A percentile compares a stretch with the other conserved stretches of the same genome.
phyloP scores from a whole-genome alignment of 2,113 vertebrate species.

The Sakesphorus luctuosus region DNA sequence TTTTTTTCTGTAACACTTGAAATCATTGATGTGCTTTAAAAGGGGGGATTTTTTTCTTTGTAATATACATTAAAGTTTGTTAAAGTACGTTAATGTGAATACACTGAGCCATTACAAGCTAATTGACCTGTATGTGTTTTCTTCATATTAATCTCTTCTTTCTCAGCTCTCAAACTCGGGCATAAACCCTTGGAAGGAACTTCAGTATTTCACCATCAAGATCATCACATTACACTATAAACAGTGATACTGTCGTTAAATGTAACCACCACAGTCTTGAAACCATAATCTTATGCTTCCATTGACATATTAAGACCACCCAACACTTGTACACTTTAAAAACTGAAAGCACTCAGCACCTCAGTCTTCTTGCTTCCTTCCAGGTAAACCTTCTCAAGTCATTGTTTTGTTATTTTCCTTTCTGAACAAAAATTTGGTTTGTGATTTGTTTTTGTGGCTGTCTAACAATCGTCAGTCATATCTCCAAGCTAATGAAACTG shows the following conservation, averaged over 20 bases:
- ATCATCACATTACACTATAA: not conserved
- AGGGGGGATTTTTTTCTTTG: rapidly evolving
- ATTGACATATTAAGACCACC: rapidly evolving
- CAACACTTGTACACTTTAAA: not conserved
- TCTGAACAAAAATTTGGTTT: not conserved
- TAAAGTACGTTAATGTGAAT: not conserved
- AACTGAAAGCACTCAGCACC: not conserved
- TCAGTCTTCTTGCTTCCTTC: not conserved
- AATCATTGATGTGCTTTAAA: not conserved
- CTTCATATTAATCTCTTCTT: not conserved
- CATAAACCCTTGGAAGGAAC: not conserved
- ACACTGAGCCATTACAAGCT: not conserved
- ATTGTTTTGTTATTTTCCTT: not conserved
- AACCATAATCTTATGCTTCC: not conserved
- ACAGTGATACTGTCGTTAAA: not conserved
- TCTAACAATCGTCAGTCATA: not conserved
- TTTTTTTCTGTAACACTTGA: not conserved
- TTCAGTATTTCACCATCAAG: not conserved
- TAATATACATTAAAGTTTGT: not conserved
- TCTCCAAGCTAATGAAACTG: not conserved
- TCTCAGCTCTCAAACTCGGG: not conserved
- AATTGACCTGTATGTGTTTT: not conserved
- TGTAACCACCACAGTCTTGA: not conserved
- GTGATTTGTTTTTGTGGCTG: not conserved
- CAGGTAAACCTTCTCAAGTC: not conserved